Evolutionary conservation across 1,140 invertebrate genomes (phyloP).

Genomic region (Muscidifurax raptorellus): DNA sequence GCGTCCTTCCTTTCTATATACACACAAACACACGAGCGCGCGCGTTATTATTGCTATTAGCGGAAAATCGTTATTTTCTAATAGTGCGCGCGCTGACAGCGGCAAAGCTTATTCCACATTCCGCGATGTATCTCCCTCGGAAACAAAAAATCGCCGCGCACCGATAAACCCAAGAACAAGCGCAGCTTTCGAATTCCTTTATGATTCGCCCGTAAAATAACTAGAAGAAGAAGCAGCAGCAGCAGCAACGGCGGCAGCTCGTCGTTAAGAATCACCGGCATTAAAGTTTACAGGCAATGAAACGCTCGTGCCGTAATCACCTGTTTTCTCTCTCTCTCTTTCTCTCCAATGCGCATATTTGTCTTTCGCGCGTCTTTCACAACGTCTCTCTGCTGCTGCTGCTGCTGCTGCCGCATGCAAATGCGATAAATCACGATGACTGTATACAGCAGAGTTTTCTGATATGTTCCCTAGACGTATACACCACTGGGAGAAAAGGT

Average conservation of each 20-base stretch:
- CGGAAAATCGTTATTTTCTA: neutral
- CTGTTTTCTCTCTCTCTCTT: neutral
- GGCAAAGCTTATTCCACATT: neutral
- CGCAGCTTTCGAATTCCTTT: constrained; percentile 1
- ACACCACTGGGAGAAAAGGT: no score
- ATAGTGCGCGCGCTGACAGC: neutral
- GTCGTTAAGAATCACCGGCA: constrained; percentile 10
- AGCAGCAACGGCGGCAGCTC: neutral
- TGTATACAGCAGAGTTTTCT: no score
- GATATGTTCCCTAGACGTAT: no score
- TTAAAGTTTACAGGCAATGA: constrained; percentile 20
- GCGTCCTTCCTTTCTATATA: neutral
- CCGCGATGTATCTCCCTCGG: neutral
- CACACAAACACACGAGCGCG: no score
- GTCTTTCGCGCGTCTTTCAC: constrained; percentile 19
- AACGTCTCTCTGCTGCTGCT: neutral
- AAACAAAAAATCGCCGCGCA: neutral
- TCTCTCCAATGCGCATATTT: constrained; percentile 19
- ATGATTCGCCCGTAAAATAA: constrained; percentile 26
- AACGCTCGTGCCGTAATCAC: constrained; percentile 31
- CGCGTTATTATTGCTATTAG: neutral
- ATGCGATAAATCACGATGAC: constrained; percentile 38
- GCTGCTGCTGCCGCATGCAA: no score
- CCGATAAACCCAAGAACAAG: constrained; percentile 6
- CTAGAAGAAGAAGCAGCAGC: neutral